Conservation (phyloP, 2,797 vertebrate species). For the Micromesistius poutassou region DNA sequence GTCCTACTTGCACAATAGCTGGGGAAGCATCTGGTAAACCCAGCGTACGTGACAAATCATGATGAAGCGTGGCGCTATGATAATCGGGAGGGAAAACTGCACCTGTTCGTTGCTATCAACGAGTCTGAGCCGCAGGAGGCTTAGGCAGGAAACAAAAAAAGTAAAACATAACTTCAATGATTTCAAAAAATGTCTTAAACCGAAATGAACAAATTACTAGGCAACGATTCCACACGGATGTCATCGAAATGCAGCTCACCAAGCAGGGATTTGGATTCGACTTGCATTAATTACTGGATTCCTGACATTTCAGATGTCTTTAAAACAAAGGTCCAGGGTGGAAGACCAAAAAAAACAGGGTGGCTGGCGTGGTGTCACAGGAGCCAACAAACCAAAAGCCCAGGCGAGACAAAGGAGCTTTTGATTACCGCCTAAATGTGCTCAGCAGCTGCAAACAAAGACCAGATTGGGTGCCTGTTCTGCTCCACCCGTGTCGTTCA, state of each 20-base stretch:
- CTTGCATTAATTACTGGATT: too few species aligned
- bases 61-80: neutral
- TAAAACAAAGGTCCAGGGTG: too few species aligned
- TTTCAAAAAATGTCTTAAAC: slow-evolving; percentile 9
- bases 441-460: slow-evolving; percentile 67
- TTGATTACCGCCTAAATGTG: slow-evolving; percentile 34
- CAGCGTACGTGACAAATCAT: neutral
- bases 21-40: slow-evolving; percentile 1
- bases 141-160: neutral
- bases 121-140: slow-evolving; percentile 33
- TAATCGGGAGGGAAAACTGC: slow-evolving; percentile 26
- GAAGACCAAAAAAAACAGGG: neutral
- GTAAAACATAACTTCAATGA: neutral
- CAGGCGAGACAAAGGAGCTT: slow-evolving; percentile 57
- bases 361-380: slow-evolving; percentile 5
- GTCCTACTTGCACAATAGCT: neutral
- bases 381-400: slow-evolving; percentile 10
- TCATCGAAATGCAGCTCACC: neutral
- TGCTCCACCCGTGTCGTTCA: neutral
- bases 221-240: slow-evolving; percentile 2
- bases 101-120: slow-evolving; percentile 54
- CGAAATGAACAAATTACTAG: neutral
- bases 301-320: too few species aligned
- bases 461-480: slow-evolving; percentile 10
- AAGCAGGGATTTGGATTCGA: neutral